These are phyloP conservation scores for Psilopsiagon aymara DNA, from an alignment of 2,113 vertebrate species.

Conservation along the genomic window DNA sequence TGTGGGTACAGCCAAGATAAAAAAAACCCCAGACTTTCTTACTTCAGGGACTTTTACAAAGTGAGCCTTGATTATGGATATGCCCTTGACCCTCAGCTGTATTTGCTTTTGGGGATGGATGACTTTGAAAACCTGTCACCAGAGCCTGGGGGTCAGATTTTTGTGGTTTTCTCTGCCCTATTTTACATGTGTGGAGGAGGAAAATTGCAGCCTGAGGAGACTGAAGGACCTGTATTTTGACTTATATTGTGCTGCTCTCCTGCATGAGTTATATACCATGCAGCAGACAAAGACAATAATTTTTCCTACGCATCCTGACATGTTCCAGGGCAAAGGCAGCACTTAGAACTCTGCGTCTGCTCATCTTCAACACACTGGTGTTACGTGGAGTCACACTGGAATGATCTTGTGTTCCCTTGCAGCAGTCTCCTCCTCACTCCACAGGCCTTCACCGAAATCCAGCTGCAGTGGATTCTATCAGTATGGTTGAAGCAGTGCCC, in stretches of 20 bases:
- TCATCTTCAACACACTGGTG: no score
- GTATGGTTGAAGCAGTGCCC: fast-evolving
- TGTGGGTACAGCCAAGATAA: neutral
- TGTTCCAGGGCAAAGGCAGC: neutral
- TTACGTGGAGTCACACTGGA: fast-evolving
- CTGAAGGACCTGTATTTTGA: neutral
- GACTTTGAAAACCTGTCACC: neutral
- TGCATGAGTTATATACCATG: neutral
- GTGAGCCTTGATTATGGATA: neutral
- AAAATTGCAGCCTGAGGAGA: neutral
- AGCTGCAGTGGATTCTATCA: fast-evolving
- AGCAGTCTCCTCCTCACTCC: neutral
- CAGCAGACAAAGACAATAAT: neutral
- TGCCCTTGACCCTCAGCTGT: neutral
- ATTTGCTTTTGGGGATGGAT: neutral
- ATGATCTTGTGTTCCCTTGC: neutral
- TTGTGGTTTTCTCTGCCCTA: neutral
- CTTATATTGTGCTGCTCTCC: fast-evolving
- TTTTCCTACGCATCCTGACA: neutral
- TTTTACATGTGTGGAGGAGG: neutral
- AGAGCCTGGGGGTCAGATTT: neutral
- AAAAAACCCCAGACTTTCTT: neutral
- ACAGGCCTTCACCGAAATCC: neutral
- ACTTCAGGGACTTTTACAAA: neutral
- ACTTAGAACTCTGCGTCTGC: fast-evolving